Evolutionary conservation across 2,888 invertebrate genomes (phyloP).

Genomic region (Meghimatium bilineatum): DNA sequence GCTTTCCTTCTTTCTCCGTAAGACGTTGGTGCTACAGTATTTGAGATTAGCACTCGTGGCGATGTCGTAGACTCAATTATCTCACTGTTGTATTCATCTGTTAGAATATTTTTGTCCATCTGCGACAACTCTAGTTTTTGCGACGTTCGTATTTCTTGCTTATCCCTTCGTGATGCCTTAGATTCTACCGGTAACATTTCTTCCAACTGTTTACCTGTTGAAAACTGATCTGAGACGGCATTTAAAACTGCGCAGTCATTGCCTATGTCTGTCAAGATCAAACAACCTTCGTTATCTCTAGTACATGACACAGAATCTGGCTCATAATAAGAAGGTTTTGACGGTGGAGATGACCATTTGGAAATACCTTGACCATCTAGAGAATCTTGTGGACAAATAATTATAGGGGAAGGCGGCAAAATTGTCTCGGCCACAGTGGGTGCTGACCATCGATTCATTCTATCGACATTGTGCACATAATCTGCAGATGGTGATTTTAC

Average conservation of each 20-base stretch:
- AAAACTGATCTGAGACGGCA: no score
- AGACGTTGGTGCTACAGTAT: slow-evolving; percentile 22
- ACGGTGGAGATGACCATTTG: background rate
- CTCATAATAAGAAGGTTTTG: no score
- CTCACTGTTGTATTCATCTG: background rate
- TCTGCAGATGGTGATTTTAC: no score
- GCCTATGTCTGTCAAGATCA: background rate
- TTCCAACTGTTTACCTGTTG: background rate
- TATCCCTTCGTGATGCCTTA: no score
- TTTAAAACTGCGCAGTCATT: background rate
- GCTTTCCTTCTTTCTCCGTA: background rate
- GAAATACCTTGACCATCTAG: background rate
- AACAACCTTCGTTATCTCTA: background rate
- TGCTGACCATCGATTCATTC: background rate
- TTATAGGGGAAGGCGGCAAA: slow-evolving; percentile 27
- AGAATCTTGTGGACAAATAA: background rate
- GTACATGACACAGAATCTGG: background rate
- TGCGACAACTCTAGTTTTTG: background rate
- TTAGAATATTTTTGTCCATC: background rate
- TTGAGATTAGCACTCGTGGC: background rate
- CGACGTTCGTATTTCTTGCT: background rate
- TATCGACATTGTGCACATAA: background rate
- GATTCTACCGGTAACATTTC: background rate
- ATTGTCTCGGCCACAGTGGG: slow-evolving; percentile 5
- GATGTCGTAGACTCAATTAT: background rate